Percentiles rank a stretch among this genome's conserved stretches.
Evolutionary conservation across 2,797 vertebrate species (phyloP).

Genomic region (Salmo trutta): DNA sequence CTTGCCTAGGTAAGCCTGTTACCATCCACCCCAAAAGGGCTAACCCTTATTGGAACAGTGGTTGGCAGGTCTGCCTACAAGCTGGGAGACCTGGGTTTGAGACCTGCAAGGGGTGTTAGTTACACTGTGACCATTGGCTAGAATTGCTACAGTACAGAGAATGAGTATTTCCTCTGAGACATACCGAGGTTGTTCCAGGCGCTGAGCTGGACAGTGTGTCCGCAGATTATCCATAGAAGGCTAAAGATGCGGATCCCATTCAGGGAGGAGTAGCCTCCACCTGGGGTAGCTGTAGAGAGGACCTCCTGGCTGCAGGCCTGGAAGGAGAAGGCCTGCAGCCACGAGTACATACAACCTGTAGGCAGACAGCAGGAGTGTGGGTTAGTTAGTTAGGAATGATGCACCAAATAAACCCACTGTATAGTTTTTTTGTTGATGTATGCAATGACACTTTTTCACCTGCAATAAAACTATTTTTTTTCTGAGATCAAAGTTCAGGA

Average conservation of each 20-base stretch:
- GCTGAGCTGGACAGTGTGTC: conserved; percentile 82
- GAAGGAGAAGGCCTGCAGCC: conserved; percentile 75
- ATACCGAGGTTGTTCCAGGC: conserved; percentile 78
- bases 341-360: conserved; percentile 41
- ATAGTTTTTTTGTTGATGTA: too few species aligned
- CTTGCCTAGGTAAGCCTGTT: too few species aligned
- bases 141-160: not conserved
- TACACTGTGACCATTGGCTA: too few species aligned
- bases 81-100: too few species aligned
- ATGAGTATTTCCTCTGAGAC: not conserved
- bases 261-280: conserved; percentile 68
- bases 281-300: conserved; percentile 42
- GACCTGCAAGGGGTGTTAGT: too few species aligned
- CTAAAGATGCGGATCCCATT: conserved; percentile 83
- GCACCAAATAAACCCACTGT: not conserved
- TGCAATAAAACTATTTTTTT: too few species aligned
- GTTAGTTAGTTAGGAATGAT: not conserved
- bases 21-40: too few species aligned
- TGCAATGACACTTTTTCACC: too few species aligned
- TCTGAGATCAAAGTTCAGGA: too few species aligned
- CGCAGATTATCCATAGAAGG: conserved; percentile 85
- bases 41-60: too few species aligned
- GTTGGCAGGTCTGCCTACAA: too few species aligned
- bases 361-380: conserved; percentile 27
- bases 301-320: conserved; percentile 71